Evolutionary conservation across 2,113 vertebrate species (phyloP), one percentile per base, ranked within the genome.

Genomic region (Vidua chalybeata): DNA sequence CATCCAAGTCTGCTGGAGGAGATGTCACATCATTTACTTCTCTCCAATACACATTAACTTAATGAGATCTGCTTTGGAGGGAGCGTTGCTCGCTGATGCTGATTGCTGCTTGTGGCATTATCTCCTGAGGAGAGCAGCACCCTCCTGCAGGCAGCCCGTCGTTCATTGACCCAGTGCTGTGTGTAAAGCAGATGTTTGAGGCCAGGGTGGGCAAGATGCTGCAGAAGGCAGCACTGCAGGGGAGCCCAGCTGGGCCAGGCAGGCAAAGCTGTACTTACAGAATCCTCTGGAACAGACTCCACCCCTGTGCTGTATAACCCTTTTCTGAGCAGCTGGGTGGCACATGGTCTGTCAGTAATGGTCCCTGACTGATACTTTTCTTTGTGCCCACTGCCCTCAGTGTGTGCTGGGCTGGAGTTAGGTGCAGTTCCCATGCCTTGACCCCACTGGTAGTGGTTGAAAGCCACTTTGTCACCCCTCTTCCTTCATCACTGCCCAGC

Each of bases 211-310:
- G 62, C 0, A 4, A 39, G 76, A 7, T 45, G 41, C 58, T 75
- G 66, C 93, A 94, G 93, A 82, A 87, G 75, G 85, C 69, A 75
- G 84, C 11, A 1, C 87, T 89, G 84, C 75, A 66, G 88, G 95
- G 48, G 35, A 84, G 58, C 71, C 30, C 77, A 55, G 61, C 45
- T 59, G 89, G 56, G 37, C 43, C 41, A 15, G 72, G 67, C 58
- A 55, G 92, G 56, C 33, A 22, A 22, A 67, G 39, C 87, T 66
- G 83, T 84, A 35, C 54, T 78, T 87, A 73, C 72, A 79, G 90
- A 62, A 45, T 85, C 26, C 48, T 63, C 33, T 59, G 78, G 67
- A 87, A 39, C 52, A 84, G 52, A 6, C n/a, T 77, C 22, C 55
- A 8, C 48, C 61, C 13, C 2, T 33, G 13, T 4, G 3, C 55